Evolutionary conservation across 2,113 vertebrate genomes (phyloP).

Genomic region (Amblyornis subalaris): DNA sequence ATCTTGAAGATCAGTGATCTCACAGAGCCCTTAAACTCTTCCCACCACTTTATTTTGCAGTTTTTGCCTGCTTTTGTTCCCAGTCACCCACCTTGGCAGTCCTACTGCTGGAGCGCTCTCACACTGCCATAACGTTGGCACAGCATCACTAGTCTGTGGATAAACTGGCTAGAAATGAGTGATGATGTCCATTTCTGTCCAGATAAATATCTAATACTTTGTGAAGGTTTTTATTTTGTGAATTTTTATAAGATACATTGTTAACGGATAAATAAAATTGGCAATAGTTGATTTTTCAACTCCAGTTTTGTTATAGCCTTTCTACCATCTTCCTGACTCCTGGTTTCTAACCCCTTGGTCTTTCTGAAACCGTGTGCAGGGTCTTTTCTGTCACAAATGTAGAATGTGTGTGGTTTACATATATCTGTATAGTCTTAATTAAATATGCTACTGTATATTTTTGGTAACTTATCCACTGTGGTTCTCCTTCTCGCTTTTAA

Average conservation of each 20-base stretch:
- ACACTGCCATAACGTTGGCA: not conserved
- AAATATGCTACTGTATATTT: not conserved
- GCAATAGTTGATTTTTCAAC: not conserved
- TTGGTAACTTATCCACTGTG: not conserved
- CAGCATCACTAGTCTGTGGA: accelerated
- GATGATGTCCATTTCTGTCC: not conserved
- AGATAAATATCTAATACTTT: not conserved
- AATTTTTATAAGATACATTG: not conserved
- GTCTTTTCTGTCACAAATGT: not conserved
- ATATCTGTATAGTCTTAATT: not conserved
- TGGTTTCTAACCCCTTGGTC: not conserved
- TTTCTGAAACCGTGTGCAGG: not conserved
- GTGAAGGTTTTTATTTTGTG: not conserved
- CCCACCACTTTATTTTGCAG: not conserved
- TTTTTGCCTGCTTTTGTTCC: not conserved
- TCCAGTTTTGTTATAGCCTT: not conserved
- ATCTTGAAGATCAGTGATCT: not conserved
- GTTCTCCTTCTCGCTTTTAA: not conserved
- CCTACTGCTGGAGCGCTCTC: not conserved
- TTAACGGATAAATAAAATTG: not conserved
- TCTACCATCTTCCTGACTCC: not conserved
- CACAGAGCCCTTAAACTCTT: not conserved
- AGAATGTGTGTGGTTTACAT: not conserved
- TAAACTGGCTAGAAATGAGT: not conserved
- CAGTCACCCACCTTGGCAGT: not conserved